A percentile compares a stretch with the other conserved stretches of the same genome.
These are phyloP conservation scores for Epinephelus cyanopodus DNA, from an alignment of 2,113 vertebrate genomes.

Conservation along the genomic window DNA sequence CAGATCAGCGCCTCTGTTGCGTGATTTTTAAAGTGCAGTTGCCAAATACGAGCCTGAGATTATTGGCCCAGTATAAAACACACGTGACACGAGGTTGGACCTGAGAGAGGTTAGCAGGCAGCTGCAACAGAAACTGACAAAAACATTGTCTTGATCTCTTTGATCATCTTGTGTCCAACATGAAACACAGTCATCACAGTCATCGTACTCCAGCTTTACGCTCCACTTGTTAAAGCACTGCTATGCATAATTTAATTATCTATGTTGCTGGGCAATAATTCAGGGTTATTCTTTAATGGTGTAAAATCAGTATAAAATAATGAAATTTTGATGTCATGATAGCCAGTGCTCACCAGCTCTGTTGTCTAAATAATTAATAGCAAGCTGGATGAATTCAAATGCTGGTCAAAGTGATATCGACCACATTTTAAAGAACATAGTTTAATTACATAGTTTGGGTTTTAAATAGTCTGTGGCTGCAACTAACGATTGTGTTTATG, in stretches of 20 bases:
- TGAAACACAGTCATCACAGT: neutral
- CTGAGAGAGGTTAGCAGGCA: neutral
- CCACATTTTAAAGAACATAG: neutral
- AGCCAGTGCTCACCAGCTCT: neutral
- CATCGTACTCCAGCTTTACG: neutral
- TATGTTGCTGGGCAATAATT: constrained; percentile 17
- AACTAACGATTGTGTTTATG: neutral
- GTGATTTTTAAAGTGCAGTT: neutral
- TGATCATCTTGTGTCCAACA: neutral
- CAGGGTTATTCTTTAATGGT: constrained; percentile 16
- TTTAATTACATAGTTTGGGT: neutral
- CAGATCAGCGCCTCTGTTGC: neutral
- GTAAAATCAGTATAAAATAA: constrained; percentile 10
- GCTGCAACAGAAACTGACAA: neutral
- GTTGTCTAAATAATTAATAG: constrained; percentile 5
- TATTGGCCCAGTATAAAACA: neutral
- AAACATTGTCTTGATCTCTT: neutral
- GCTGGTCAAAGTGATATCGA: neutral
- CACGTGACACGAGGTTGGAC: neutral
- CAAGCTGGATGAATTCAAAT: constrained; percentile 5
- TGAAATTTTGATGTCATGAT: neutral
- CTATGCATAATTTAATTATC: constrained; percentile 25
- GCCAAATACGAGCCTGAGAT: neutral
- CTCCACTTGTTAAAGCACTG: neutral
- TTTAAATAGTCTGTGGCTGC: neutral